Evolutionary conservation across 1,140 invertebrate species (phyloP).

Genomic region (Lethrus apterus): DNA sequence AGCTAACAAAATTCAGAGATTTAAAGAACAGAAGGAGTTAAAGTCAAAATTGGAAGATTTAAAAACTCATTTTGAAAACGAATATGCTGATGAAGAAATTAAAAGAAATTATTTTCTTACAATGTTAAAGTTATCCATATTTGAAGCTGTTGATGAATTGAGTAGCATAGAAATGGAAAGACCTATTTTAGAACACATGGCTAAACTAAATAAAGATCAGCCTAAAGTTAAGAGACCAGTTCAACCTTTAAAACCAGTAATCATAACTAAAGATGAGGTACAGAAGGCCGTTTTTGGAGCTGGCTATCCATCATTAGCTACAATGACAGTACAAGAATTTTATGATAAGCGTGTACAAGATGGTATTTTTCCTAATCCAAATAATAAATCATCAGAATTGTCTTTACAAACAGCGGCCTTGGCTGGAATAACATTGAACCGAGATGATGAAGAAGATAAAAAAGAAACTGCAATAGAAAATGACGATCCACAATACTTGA

Average conservation of each 20-base stretch:
- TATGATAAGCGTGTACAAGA: conserved; percentile 81
- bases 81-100: conserved; percentile 68
- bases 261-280: conserved; percentile 80
- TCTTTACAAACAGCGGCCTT: conserved; percentile 37
- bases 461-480: conserved; percentile 53
- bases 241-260: conserved; percentile 74
- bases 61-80: conserved; percentile 53
- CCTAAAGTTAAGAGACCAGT: conserved; percentile 40
- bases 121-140: conserved; percentile 67
- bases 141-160: conserved; percentile 71
- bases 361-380: conserved; percentile 52
- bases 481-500: conserved; percentile 66
- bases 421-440: conserved; percentile 38
- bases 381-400: conserved; percentile 27
- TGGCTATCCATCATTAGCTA: conserved; percentile 90
- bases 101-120: conserved; percentile 78
- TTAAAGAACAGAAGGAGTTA: conserved; percentile 71
- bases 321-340: conserved; percentile 91
- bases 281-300: conserved; percentile 92
- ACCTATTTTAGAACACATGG: conserved; percentile 65
- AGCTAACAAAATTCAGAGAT: conserved; percentile 70
- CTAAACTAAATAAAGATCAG: conserved; percentile 43
- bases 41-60: conserved; percentile 60
- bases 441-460: conserved; percentile 48
- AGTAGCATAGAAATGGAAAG: conserved; percentile 64